Base-by-base conservation (phyloP, 2,113 vertebrate genomes). In the Spermophilus dauricus region DNA sequence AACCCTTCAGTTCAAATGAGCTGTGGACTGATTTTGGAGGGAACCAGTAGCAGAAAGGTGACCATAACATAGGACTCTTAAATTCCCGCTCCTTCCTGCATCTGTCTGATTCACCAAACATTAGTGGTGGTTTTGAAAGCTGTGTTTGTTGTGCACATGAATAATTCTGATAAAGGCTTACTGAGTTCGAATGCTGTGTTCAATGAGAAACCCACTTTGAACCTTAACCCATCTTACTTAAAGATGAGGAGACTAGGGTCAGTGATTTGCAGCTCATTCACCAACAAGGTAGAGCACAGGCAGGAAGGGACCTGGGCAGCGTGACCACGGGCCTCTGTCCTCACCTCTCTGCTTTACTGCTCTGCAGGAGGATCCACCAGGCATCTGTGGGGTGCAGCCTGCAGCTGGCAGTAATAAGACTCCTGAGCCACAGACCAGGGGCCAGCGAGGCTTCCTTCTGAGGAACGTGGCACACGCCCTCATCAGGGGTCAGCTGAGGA, bases 311-410 rank as follows among this genome's bases (percentile, higher is more conserved):
- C 48, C 53, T 0, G 0, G 39, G 85, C 48, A 30, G 26, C 28
- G n/a, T 30, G 65, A 39, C 48, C 18, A 0, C 32, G 28, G 80
- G 28, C 28, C 69, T 34, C 5, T 76, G 73, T 56, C 83, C 86
- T 81, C 7, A 8, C 12, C 39, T 2, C 75, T 13, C 53, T 63
- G 37, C 4, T 51, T 34, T 16, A 32, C 16, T 76, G 51, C 48
- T 39, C n/a, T 39, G 72, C 77, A 77, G 42, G 53, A 39, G 30
- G 32, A 53, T 30, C 13, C 0, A 7, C 34, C 89, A 78, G 81
- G 30, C 5, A 1, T 63, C 72, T 69, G 80, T 7, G 12, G 14
- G 0, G 0, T 51, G n/a, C 3, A 18, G 63, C 48, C 18, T 2
- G 76, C 4, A 45, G 73, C 78, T 30, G 8, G 26, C 89, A 87